These are phyloP conservation scores for Asarcornis scutulata DNA, from an alignment of 2,113 vertebrate genomes.

Conservation along the genomic window DNA sequence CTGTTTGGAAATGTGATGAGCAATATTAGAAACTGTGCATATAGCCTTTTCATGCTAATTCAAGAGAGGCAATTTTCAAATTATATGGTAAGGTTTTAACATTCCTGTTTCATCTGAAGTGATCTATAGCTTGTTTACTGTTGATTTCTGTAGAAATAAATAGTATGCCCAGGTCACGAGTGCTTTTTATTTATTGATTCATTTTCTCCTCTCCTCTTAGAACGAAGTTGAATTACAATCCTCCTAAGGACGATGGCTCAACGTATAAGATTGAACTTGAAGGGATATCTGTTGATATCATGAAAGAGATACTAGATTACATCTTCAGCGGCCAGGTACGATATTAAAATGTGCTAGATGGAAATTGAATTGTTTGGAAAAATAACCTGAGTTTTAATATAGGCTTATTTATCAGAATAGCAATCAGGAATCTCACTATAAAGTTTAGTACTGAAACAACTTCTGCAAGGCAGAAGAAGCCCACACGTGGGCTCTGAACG, in stretches of 20 bases:
- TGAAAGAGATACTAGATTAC: constrained; percentile 97
- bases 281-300: constrained; percentile 92
- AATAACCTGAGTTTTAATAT: neutral
- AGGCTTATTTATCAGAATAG: neutral
- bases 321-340: constrained; percentile 96
- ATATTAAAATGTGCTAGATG: neutral
- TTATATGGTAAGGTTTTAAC: neutral
- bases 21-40: neutral
- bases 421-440: neutral
- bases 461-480: fast-evolving
- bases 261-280: constrained; percentile 94
- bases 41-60: neutral
- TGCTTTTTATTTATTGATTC: neutral
- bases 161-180: neutral
- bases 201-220: constrained; percentile 74
- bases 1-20: neutral
- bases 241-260: constrained; percentile 96
- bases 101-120: neutral
- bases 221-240: constrained; percentile 97
- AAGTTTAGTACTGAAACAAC: neutral
- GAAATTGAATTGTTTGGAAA: neutral
- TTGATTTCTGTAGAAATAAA: neutral
- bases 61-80: neutral
- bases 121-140: neutral
- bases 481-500: neutral